phyloP scores from a whole-genome alignment of 1,140 invertebrate species.

The Reticulitermes speratus region DNA sequence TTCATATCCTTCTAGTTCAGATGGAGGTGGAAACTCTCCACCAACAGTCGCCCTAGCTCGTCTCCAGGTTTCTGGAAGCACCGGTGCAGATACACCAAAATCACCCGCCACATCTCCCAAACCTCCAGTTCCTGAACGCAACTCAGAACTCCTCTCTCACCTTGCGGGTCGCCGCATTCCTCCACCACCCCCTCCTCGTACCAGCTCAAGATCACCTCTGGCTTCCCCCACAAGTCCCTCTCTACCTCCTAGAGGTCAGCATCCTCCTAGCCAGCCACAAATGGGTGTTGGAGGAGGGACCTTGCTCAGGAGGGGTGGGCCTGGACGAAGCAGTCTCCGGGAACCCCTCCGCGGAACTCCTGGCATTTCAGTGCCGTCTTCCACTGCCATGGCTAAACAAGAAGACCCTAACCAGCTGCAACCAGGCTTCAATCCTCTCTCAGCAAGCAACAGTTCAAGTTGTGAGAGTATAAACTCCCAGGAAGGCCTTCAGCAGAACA shows the following conservation, averaged over 20 bases:
- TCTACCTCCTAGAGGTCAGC: constrained; percentile 50
- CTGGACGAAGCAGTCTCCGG: constrained; percentile 44
- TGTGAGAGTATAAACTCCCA: constrained; percentile 78
- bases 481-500: constrained; percentile 54
- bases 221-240: constrained; percentile 73
- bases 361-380: constrained; percentile 32
- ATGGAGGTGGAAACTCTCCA: constrained; percentile 61
- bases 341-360: constrained; percentile 35
- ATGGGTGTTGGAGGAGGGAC: constrained; percentile 36
- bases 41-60: constrained; percentile 45
- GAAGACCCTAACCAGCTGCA: constrained; percentile 2
- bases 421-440: constrained; percentile 41
- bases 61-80: constrained; percentile 29
- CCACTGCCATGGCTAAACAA: neutral
- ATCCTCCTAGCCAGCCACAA: constrained; percentile 40
- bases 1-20: constrained; percentile 72
- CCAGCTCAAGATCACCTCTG: constrained; percentile 76
- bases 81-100: constrained; percentile 8
- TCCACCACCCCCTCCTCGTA: constrained; percentile 82
- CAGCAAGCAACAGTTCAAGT: constrained; percentile 62
- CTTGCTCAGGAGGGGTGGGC: constrained; percentile 38
- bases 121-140: constrained; percentile 76
- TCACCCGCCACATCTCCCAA: constrained; percentile 53
- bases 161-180: constrained; percentile 68
- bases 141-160: constrained; percentile 65